A percentile compares a stretch with the other conserved stretches of the same genome.
Conservation (phyloP, 2,888 invertebrate species). For the Pristionchus arcanus region DNA sequence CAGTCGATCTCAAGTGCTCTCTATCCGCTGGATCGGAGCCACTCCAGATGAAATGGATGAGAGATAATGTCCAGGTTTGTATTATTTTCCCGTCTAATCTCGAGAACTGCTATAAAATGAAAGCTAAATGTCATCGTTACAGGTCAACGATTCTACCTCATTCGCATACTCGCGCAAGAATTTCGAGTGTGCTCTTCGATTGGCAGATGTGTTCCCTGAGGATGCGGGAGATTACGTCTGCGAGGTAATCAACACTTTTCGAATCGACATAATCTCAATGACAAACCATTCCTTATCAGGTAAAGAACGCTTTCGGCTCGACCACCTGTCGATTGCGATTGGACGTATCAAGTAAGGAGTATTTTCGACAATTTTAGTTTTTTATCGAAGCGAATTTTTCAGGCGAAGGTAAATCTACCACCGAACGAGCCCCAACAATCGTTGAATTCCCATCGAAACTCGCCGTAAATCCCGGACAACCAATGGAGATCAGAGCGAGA, state of each 20-base stretch:
- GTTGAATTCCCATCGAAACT: conserved; percentile 63
- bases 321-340: conserved; percentile 66
- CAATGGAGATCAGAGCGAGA: conserved; percentile 60
- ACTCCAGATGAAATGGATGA: conserved; percentile 74
- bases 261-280: neutral
- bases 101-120: neutral
- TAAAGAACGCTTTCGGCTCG: conserved; percentile 67
- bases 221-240: conserved; percentile 83
- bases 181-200: conserved; percentile 61
- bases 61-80: conserved; percentile 68
- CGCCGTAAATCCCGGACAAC: conserved; percentile 62
- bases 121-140: conserved; percentile 23
- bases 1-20: conserved; percentile 33
- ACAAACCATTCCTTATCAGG: conserved; percentile 53
- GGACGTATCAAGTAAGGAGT: conserved; percentile 66
- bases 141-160: conserved; percentile 70
- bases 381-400: neutral
- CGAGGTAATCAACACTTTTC: conserved; percentile 52
- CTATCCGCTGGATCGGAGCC: conserved; percentile 73
- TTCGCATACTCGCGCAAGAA: conserved; percentile 62
- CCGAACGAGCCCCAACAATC: conserved; percentile 68
- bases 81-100: neutral
- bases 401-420: conserved; percentile 66
- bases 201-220: conserved; percentile 79
- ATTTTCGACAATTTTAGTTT: neutral